phyloP scores from a whole-genome alignment of 1,140 invertebrate species.

The Nasonia vitripennis region DNA sequence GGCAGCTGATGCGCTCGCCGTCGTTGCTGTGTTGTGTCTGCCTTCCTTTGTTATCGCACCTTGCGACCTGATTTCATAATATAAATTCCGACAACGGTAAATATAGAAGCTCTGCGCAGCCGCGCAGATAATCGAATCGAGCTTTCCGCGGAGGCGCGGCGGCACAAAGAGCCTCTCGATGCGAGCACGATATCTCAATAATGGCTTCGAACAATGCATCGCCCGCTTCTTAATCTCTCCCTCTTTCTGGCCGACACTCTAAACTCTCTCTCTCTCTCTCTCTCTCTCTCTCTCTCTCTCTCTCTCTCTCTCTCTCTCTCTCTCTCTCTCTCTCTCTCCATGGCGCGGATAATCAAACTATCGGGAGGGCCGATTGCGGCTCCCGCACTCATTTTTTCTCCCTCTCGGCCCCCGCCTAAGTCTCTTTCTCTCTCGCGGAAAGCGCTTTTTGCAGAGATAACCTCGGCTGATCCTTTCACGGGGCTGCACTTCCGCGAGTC shows the following conservation, averaged over 20 bases:
- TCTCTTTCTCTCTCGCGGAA: background rate
- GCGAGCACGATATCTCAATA: slow-evolving; percentile 39
- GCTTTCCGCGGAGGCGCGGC: background rate
- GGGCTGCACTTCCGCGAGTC: slow-evolving; percentile 18
- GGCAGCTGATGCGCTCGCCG: background rate
- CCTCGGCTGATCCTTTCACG: slow-evolving; percentile 22
- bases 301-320: background rate
- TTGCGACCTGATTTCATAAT: no score
- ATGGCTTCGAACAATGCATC: slow-evolving; percentile 30
- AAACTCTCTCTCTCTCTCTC: background rate
- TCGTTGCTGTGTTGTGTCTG: background rate
- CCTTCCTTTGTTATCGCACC: no score
- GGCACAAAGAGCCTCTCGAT: background rate
- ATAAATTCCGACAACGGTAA: no score
- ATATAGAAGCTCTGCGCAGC: no score
- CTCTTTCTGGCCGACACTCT: slow-evolving; percentile 5
- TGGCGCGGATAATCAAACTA: slow-evolving; percentile 13
- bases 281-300: background rate
- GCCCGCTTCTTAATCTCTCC: background rate
- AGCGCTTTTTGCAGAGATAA: slow-evolving; percentile 30
- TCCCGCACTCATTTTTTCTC: background rate
- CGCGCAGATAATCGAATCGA: slow-evolving; percentile 12
- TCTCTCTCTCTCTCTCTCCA: background rate
- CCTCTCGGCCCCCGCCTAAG: background rate
- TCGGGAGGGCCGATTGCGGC: slow-evolving; percentile 10